phyloP scores from a whole-genome alignment of 2,888 invertebrate genomes.

The Caenorhabditis parvicauda region DNA sequence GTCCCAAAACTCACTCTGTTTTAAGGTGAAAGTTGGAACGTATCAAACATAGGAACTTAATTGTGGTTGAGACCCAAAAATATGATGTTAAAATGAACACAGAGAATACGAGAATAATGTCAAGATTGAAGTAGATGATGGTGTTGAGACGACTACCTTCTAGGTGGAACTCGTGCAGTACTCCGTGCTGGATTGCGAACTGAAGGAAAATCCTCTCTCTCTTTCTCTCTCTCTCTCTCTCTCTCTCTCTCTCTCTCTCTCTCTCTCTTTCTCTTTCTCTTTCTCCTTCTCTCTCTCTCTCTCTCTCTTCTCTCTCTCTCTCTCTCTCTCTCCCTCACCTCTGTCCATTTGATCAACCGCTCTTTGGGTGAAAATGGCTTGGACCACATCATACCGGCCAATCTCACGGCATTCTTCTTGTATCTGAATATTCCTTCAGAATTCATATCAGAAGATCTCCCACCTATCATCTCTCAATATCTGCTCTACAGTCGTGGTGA shows the following conservation, averaged over 20 bases:
- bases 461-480: conserved; percentile 29
- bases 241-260: too few relatives aligned
- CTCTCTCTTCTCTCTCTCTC: too few relatives aligned
- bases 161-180: conserved; percentile 39
- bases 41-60: too few relatives aligned
- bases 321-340: too few relatives aligned
- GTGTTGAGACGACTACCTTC: conserved; percentile 39
- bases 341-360: conserved; percentile 41
- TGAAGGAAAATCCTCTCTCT: background rate
- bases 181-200: conserved; percentile 40
- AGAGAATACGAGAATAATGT: conserved; percentile 21
- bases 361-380: conserved; percentile 43
- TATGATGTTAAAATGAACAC: background rate
- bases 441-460: background rate
- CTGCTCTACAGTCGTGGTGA: conserved; percentile 23
- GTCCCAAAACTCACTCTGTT: too few relatives aligned
- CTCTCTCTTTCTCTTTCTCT: too few relatives aligned
- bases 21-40: too few relatives aligned
- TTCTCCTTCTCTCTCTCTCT: too few relatives aligned
- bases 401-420: conserved; percentile 25
- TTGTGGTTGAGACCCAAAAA: too few relatives aligned
- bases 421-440: conserved; percentile 23
- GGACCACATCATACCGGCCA: conserved; percentile 32
- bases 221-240: too few relatives aligned
- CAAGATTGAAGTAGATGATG: conserved; percentile 46